These are phyloP conservation scores for Dicycla oo DNA, from an alignment of 2,888 invertebrate species.

Conservation along the genomic window DNA sequence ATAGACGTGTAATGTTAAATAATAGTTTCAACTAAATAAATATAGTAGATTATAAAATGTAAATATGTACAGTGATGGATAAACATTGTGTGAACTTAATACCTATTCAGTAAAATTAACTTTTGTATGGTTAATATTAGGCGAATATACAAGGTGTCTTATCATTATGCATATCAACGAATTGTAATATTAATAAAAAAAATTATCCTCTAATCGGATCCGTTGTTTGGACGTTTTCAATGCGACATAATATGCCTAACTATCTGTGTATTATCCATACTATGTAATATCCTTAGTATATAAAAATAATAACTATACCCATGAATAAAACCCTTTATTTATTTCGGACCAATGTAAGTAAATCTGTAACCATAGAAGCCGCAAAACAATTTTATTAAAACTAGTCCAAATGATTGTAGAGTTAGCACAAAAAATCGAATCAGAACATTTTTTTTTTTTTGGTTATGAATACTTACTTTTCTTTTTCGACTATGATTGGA, in stretches of 20 bases:
- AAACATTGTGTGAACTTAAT: constrained; percentile 71
- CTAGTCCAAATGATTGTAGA: constrained; percentile 44
- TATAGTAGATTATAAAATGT: constrained; percentile 70
- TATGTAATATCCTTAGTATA: constrained; percentile 45
- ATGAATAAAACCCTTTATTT: constrained; percentile 51
- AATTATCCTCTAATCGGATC: constrained; percentile 63
- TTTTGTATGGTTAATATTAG: constrained; percentile 85
- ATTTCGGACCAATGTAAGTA: constrained; percentile 57
- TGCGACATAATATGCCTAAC: constrained; percentile 63
- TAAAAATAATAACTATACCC: constrained; percentile 38
- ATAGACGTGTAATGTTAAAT: constrained; percentile 46
- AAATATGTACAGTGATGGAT: constrained; percentile 84
- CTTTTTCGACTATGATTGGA: constrained; percentile 28
- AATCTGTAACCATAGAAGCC: constrained; percentile 17
- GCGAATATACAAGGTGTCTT: constrained; percentile 89
- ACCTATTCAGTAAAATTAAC: constrained; percentile 70
- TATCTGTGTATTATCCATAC: constrained; percentile 58
- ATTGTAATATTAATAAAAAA: constrained; percentile 78
- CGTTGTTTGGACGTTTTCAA: constrained; percentile 66
- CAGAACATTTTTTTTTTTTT: constrained; percentile 15
- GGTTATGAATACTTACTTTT: not conserved
- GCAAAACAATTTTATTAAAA: constrained; percentile 33
- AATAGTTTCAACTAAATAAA: constrained; percentile 53
- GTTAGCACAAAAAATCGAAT: constrained; percentile 39
- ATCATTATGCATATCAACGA: constrained; percentile 90